Conservation (phyloP, 2,888 invertebrate genomes). For the Tupiocoris notatus region DNA sequence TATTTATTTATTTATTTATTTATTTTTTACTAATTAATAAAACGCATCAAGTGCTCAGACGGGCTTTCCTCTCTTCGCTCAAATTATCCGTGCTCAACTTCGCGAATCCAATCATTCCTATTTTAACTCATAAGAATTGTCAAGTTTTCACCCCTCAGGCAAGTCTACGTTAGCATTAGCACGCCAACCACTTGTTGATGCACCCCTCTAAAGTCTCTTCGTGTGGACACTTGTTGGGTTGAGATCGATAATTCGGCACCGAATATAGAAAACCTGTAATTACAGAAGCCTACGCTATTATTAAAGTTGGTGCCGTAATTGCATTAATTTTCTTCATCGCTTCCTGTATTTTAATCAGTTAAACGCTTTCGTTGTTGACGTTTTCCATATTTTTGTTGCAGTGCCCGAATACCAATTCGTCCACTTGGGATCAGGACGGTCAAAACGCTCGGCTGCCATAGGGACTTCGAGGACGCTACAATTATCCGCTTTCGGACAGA, state of each 20-base stretch:
- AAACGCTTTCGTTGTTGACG: not conserved
- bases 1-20: too few relatives aligned
- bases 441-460: conserved; percentile 50
- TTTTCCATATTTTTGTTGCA: conserved; percentile 52
- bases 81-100: too few relatives aligned
- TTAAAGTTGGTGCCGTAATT: not conserved
- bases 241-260: not conserved
- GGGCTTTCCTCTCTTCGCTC: too few relatives aligned
- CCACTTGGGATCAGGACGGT: conserved; percentile 63
- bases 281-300: not conserved
- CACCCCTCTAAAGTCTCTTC: not conserved
- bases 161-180: not conserved
- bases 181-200: not conserved
- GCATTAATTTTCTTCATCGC: not conserved
- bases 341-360: not conserved
- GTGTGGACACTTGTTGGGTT: not conserved
- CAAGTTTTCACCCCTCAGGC: not conserved
- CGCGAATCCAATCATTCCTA: too few relatives aligned
- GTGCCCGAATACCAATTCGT: conserved; percentile 84
- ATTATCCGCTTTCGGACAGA: conserved; percentile 76
- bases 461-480: conserved; percentile 59
- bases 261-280: not conserved
- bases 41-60: too few relatives aligned
- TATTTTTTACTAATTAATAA: too few relatives aligned
- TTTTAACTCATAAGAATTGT: too few relatives aligned